Base-by-base conservation (phyloP, 2,888 invertebrate genomes). In the Drosophila niveifrons region DNA sequence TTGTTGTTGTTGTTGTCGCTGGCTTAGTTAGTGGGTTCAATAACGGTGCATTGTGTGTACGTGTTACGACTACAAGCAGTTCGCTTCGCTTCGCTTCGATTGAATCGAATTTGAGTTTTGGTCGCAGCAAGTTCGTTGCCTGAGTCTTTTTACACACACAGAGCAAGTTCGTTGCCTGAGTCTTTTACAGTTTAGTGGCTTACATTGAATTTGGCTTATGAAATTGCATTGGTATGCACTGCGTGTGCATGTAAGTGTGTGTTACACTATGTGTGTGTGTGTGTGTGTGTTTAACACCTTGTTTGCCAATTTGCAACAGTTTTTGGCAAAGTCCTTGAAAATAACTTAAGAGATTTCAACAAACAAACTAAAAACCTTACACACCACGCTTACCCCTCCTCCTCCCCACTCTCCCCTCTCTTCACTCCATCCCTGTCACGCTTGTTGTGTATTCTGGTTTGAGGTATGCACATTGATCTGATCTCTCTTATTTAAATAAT, bases 41-140 rank as follows among this genome's bases (percentile, higher is more conserved):
- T 83, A 83, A 83, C 83, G 81, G 83, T 86, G 83, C 86, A 86
- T 83, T 82, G 73, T 81, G 80, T 34, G 76, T 85, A 82, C 82
- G 80, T 78, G 78, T 62, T 66, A 36, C 17, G 46, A 46, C 34
- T 11, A 17, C 28, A 53, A 43, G 36, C 13, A 7, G 23, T 17
- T 11, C 41, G 17, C 7, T 15, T 31, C 28, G 23, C 8, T 11
- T 28, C 10, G 23, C 8, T 11, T 28, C 10, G 23, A 28, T 51
- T 18, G 41, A 18, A 17, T 10, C 7, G 11, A 23, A 18, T 28
- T 10, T 10, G 11, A 23, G 41, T 29, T 17, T 2, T 13, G 9
- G 2, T 34, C 52, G 47, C 29, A 29, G 66, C 75, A 76, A 76
- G 75, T 76, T 75, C 75, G 75, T 72, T 72, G 75, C 75, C 72